Evolutionary conservation across 35 echinoderm and acorn worm genomes (phyloP), one percentile per base, ranked within the genome.

Genomic region (Acanthaster planci): DNA sequence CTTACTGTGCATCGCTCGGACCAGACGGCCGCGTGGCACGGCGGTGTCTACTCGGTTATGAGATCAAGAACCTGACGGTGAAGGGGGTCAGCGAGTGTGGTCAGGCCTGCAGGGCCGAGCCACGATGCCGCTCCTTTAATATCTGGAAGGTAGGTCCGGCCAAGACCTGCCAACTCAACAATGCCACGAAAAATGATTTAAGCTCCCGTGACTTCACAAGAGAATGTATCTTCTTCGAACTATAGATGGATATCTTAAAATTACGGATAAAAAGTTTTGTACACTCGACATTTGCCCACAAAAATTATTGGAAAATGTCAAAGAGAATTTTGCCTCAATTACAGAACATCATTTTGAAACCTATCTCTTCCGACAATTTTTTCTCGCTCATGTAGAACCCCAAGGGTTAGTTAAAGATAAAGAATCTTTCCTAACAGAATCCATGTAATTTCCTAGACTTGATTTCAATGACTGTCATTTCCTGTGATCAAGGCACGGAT

Each of bases 91-190:
- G 21, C 14, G 60, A 36, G 60, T 68, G 60, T 68, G 60, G 60
- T 29, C 7, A 35, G 0, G 60, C 60, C 23, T 68, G 60, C 60
- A 23, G 60, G 60, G 60, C 60, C 23, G 60, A 68, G 60, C 60
- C 18, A 1, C 30, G 60, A 68, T 68, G 60, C 60, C 60, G 60
- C 60, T 68, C 60, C 27, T 68, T 68, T 26, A 68, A 68, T 31
- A 18, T 68, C 1, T 31, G 60, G 60, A 18, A 68, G 60, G 60
- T 18, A 68, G 60, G 60, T 68, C 60, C 23, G 34, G 16, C 5
- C 60, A 68, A 68, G 60, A 68, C 34, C 60, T 68, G 60, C 34
- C 60, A 68, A 68, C 60, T 68, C 60, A 68, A 68, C 60, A 68
- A 68, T 7, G 60, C 60, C 18, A 68, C 27, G 60, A 2, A 14